Percentiles rank a stretch among this genome's conserved stretches.
These are phyloP conservation scores for Arion vulgaris DNA, from an alignment of 1,140 invertebrate species.

Conservation along the genomic window DNA sequence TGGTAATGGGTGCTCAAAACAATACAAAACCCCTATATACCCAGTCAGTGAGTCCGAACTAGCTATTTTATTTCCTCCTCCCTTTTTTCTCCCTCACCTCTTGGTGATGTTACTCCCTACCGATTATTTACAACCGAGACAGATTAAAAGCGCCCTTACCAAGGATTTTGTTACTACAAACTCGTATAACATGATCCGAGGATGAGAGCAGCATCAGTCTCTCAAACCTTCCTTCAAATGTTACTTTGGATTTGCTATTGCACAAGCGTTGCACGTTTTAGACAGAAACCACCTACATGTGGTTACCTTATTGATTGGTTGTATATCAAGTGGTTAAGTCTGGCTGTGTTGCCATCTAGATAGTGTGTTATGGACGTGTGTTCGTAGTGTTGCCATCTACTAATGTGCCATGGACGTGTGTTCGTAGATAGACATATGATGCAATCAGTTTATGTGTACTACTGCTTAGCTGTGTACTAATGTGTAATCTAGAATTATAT, in stretches of 20 bases:
- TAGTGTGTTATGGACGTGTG: too few species aligned
- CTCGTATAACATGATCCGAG: not conserved
- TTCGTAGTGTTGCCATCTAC: too few species aligned
- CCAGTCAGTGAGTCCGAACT: not conserved
- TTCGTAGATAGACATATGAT: too few species aligned
- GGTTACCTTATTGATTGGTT: not conserved
- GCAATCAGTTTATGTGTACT: too few species aligned
- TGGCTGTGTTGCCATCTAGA: not conserved
- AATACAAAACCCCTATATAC: not conserved
- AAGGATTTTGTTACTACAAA: not conserved
- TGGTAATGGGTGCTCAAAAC: conserved; percentile 10
- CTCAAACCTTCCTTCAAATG: not conserved
- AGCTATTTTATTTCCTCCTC: not conserved
- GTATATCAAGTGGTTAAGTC: not conserved
- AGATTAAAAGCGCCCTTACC: conserved; percentile 8
- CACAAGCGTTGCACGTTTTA: not conserved
- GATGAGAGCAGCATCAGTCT: not conserved
- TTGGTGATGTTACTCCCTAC: not conserved
- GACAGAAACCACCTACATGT: not conserved
- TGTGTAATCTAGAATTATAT: too few species aligned
- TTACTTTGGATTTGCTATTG: not conserved
- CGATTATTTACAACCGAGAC: conserved; percentile 13
- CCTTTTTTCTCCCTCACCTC: not conserved
- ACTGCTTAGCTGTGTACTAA: too few species aligned
- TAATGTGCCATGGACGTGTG: too few species aligned